Evolutionary conservation across 2,113 vertebrate genomes (phyloP).

Genomic region (Gavialis gangeticus): DNA sequence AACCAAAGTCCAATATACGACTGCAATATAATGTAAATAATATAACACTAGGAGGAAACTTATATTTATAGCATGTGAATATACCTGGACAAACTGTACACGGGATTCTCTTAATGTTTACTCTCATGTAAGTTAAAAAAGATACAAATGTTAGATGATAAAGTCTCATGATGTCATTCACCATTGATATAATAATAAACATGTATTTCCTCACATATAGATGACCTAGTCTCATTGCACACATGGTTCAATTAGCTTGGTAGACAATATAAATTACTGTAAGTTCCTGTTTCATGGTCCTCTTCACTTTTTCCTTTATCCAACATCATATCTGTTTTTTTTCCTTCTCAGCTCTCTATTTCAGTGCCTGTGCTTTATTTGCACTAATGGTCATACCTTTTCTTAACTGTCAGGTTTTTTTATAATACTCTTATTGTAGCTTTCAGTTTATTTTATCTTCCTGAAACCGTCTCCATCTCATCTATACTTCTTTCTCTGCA

Average conservation of each 20-base stretch:
- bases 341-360: neutral
- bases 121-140: neutral
- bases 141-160: neutral
- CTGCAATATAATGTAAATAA: neutral
- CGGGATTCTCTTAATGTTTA: neutral
- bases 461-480: neutral
- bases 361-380: neutral
- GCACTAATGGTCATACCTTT: neutral
- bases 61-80: neutral
- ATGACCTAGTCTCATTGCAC: neutral
- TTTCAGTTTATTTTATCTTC: neutral
- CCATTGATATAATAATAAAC: neutral
- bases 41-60: slow-evolving; percentile 1
- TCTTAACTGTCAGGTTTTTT: too few species aligned
- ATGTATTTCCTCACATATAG: neutral
- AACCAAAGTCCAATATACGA: neutral
- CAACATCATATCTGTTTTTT: neutral
- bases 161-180: neutral
- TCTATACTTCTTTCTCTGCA: neutral
- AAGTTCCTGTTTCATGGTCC: neutral
- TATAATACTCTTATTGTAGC: neutral
- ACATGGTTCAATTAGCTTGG: neutral
- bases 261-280: neutral
- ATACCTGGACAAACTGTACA: neutral
- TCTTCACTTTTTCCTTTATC: neutral